These are phyloP conservation scores for Irena cyanogastra DNA, from an alignment of 2,113 vertebrate species.

Conservation along the genomic window DNA sequence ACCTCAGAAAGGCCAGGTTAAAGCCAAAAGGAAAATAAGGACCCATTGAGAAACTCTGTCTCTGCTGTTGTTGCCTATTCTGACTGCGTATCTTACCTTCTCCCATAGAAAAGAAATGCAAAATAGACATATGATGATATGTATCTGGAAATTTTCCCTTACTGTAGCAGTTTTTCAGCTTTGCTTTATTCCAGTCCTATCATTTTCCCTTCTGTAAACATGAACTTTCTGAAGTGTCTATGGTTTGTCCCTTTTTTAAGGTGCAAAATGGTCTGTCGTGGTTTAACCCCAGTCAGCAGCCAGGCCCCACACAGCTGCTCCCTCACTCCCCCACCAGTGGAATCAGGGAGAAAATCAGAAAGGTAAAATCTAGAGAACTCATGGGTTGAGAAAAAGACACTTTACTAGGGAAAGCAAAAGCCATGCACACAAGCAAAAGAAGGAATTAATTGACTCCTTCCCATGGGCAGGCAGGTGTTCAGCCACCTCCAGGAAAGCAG, in stretches of 20 bases:
- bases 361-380: neutral
- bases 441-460: neutral
- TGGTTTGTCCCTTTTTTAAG: neutral
- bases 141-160: neutral
- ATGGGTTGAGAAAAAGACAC: neutral
- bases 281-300: neutral
- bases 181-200: neutral
- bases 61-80: neutral
- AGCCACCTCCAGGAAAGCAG: neutral
- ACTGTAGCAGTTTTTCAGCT: neutral
- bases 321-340: neutral
- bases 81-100: neutral
- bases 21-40: neutral
- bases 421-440: neutral
- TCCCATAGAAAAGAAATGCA: neutral
- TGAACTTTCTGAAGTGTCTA: neutral
- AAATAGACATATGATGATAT: neutral
- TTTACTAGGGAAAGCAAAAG: neutral
- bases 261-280: neutral
- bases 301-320: neutral
- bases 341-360: neutral
- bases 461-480: neutral
- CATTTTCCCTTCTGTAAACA: neutral
- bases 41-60: neutral
- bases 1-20: neutral